Evolutionary conservation across 2,113 vertebrate genomes (phyloP).

Genomic region (Leucoraja erinaceus): DNA sequence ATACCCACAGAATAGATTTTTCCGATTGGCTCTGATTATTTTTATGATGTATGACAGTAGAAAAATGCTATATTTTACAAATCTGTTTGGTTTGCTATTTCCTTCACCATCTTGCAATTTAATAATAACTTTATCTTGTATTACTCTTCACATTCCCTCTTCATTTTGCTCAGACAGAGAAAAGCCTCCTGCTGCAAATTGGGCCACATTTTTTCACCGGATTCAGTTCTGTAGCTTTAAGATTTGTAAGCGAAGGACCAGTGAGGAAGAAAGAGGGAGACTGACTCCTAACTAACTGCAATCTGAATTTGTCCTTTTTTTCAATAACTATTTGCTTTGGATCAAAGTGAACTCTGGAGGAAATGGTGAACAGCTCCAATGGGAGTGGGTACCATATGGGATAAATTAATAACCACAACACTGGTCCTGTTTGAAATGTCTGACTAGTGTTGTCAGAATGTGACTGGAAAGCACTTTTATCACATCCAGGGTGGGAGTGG

Average conservation of each 20-base stretch:
- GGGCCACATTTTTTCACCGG: neutral
- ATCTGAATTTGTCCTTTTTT: neutral
- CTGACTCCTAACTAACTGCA: neutral
- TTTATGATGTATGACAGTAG: slow-evolving; percentile 5
- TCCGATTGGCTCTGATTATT: neutral
- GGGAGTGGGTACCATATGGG: neutral
- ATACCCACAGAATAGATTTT: neutral
- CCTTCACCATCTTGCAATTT: neutral
- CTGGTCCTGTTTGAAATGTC: neutral
- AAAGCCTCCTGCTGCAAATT: neutral
- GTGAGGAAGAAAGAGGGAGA: neutral
- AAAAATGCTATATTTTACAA: slow-evolving; percentile 14
- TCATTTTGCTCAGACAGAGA: neutral
- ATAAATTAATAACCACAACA: neutral
- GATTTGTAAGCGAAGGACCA: neutral
- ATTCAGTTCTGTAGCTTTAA: neutral
- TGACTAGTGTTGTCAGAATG: slow-evolving; percentile 13
- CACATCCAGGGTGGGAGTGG: neutral
- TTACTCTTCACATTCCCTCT: neutral
- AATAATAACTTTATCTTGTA: neutral
- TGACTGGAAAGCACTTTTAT: neutral
- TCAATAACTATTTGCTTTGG: slow-evolving; percentile 23
- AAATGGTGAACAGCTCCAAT: neutral
- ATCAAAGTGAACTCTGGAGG: neutral
- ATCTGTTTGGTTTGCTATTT: neutral